Percentiles rank a stretch among this genome's conserved stretches.
phyloP scores from a whole-genome alignment of 2,797 vertebrate genomes.

The Hylomyscus alleni region DNA sequence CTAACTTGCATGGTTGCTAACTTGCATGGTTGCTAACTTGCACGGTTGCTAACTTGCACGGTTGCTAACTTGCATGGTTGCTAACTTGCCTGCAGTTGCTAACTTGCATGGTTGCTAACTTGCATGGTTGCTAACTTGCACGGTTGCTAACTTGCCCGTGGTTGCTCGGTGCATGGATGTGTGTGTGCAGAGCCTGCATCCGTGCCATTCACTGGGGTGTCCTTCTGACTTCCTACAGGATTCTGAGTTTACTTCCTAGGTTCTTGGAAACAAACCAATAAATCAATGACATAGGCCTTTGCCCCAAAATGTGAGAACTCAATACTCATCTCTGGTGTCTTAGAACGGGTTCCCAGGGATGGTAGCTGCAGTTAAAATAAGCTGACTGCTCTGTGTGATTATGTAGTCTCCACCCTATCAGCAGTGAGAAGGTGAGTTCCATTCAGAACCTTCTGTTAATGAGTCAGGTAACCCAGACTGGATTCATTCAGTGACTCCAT shows the following conservation, averaged over 20 bases:
- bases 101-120: too few relatives aligned
- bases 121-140: too few relatives aligned
- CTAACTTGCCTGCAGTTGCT: too few relatives aligned
- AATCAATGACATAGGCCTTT: neutral
- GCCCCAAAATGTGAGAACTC: conserved; percentile 5
- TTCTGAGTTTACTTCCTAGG: neutral
- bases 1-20: too few relatives aligned
- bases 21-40: too few relatives aligned
- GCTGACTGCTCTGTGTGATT: neutral
- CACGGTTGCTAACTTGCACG: too few relatives aligned
- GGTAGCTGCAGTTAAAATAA: neutral
- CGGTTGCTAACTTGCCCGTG: too few relatives aligned
- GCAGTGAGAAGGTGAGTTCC: conserved; percentile 23
- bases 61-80: too few relatives aligned
- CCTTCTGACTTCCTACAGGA: neutral
- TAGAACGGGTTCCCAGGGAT: neutral
- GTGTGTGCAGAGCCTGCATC: neutral
- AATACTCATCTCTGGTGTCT: neutral
- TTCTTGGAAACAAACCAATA: neutral
- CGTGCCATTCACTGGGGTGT: rapidly evolving
- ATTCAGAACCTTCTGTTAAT: conserved; percentile 12
- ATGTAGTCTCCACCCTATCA: too few relatives aligned
- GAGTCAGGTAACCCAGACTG: neutral
- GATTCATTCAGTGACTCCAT: neutral
- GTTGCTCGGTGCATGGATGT: neutral